phyloP scores from a whole-genome alignment of 2,888 invertebrate genomes.

The Chirona hameri region DNA sequence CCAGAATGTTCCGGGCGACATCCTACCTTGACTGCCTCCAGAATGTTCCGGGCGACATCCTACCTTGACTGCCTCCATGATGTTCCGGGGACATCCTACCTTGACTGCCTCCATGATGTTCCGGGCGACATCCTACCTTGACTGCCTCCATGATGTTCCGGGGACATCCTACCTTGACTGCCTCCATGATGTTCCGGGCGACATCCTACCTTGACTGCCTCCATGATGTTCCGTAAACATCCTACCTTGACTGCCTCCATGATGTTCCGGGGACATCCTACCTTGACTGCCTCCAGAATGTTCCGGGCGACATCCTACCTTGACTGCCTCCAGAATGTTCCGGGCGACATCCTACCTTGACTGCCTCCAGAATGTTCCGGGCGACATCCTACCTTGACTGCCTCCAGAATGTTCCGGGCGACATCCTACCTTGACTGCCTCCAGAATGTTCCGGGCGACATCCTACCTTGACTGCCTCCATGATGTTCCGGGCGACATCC shows the following conservation, averaged over 20 bases:
- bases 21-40: conserved; percentile 94
- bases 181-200: conserved; percentile 95
- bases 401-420: conserved; percentile 95
- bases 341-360: conserved; percentile 76
- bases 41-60: conserved; percentile 74
- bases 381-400: conserved; percentile 76
- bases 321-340: conserved; percentile 98
- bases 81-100: conserved; percentile 77
- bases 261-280: conserved; percentile 76
- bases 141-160: conserved; percentile 98
- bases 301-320: conserved; percentile 77
- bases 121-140: conserved; percentile 71
- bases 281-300: conserved; percentile 98
- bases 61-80: conserved; percentile 97
- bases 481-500: conserved; percentile 74
- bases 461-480: conserved; percentile 94
- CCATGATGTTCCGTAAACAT: conserved; percentile 81
- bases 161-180: conserved; percentile 76
- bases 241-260: conserved; percentile 95
- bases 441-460: conserved; percentile 85
- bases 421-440: conserved; percentile 84
- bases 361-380: conserved; percentile 98
- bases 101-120: conserved; percentile 99
- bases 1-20: conserved; percentile 85
- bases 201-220: conserved; percentile 84